These are phyloP conservation scores for Hyppa rectilinea DNA, from an alignment of 2,888 invertebrate genomes.

Conservation along the genomic window DNA sequence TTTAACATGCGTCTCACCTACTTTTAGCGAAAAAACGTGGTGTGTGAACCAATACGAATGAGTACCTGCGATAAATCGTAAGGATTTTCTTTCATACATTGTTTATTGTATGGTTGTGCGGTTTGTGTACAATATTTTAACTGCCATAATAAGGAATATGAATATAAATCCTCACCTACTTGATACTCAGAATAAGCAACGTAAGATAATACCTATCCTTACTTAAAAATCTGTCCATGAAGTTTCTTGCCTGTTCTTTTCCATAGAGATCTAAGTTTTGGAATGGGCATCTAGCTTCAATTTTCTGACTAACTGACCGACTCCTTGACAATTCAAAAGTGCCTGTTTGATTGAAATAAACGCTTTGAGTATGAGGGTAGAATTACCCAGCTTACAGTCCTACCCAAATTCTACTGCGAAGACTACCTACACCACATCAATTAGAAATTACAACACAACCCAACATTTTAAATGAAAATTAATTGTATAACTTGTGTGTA, in stretches of 20 bases:
- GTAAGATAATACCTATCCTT: no score
- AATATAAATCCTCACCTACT: not conserved
- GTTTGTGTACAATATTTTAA: not conserved
- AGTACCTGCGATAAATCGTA: conserved; percentile 3
- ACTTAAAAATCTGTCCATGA: no score
- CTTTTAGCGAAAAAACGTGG: conserved; percentile 29
- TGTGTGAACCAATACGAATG: not conserved
- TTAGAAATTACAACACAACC: conserved; percentile 2
- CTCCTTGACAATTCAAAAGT: no score
- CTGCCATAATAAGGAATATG: not conserved
- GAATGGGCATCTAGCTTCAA: no score
- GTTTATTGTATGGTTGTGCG: not conserved
- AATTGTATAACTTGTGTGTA: conserved; percentile 36
- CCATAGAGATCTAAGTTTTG: no score
- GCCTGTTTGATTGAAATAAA: no score
- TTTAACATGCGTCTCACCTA: conserved; percentile 53
- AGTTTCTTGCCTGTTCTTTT: no score
- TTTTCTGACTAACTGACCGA: no score
- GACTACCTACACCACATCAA: not conserved
- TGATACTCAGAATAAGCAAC: not conserved
- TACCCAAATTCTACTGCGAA: not conserved
- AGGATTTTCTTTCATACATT: not conserved
- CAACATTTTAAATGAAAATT: conserved; percentile 26
- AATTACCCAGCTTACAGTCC: not conserved
- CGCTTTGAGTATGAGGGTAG: not conserved